Conservation (phyloP, 1,140 invertebrate species). For the Watersipora subatra region DNA sequence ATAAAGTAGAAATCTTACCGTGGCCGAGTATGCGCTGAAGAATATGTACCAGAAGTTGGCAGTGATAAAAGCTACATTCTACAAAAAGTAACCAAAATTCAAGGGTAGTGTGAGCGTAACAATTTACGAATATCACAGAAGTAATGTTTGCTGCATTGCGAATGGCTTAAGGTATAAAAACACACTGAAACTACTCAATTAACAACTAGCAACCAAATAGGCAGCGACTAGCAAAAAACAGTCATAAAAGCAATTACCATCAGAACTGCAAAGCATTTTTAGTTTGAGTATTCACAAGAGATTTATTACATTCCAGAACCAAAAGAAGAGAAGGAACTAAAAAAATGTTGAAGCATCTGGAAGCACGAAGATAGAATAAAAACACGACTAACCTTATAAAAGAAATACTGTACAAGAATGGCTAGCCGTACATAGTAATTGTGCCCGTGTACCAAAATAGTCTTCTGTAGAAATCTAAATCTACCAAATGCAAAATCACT, state of each 20-base stretch:
- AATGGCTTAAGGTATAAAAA: too few species aligned
- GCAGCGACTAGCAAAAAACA: not conserved
- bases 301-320: not conserved
- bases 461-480: conserved; percentile 71
- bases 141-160: not conserved
- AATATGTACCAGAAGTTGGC: conserved; percentile 28
- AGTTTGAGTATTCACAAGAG: not conserved
- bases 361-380: not conserved
- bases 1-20: conserved; percentile 21
- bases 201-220: too few species aligned
- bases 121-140: not conserved
- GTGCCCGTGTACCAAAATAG: conserved; percentile 83
- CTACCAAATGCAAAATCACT: conserved; percentile 72
- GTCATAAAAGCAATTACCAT: not conserved
- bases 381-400: conserved; percentile 57
- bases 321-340: not conserved
- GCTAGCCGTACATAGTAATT: conserved; percentile 86
- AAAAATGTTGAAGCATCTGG: not conserved
- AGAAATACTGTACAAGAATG: conserved; percentile 87
- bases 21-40: conserved; percentile 28
- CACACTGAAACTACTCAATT: too few species aligned
- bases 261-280: not conserved
- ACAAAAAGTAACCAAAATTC: conserved; percentile 15
- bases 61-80: conserved; percentile 60
- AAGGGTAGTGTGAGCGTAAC: too few species aligned